Evolutionary conservation across 2,888 invertebrate species (phyloP).

Genomic region (Ectemnius lituratus): DNA sequence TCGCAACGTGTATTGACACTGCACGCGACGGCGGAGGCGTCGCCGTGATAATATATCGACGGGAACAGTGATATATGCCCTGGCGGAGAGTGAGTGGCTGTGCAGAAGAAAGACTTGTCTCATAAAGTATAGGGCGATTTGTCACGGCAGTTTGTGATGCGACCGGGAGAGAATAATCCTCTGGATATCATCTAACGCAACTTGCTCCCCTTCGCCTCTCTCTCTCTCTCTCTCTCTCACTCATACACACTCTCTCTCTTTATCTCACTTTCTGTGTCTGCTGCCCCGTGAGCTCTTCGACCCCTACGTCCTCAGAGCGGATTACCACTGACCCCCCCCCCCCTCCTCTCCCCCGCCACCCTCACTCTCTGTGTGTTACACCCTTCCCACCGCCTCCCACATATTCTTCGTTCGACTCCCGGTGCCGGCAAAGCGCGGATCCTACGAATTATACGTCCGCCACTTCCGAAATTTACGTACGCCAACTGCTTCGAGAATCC

Average conservation of each 20-base stretch:
- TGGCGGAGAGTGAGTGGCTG: slow-evolving; percentile 62
- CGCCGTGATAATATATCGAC: slow-evolving; percentile 70
- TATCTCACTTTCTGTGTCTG: slow-evolving; percentile 3
- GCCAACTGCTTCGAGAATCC: slow-evolving; percentile 2
- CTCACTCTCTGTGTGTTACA: background rate
- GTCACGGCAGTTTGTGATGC: slow-evolving; percentile 75
- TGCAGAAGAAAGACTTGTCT: slow-evolving; percentile 72
- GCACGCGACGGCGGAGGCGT: slow-evolving; percentile 55
- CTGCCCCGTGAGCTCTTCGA: slow-evolving; percentile 43
- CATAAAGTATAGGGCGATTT: slow-evolving; percentile 76
- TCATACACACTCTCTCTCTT: slow-evolving; percentile 11
- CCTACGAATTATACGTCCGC: slow-evolving; percentile 40
- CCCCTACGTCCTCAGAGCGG: slow-evolving; percentile 56
- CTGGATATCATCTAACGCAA: slow-evolving; percentile 69
- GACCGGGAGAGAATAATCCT: slow-evolving; percentile 73
- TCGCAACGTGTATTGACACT: slow-evolving; percentile 64
- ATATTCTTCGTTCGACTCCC: slow-evolving; percentile 59
- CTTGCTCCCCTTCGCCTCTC: slow-evolving; percentile 45
- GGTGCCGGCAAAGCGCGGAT: slow-evolving; percentile 45
- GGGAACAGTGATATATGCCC: slow-evolving; percentile 68
- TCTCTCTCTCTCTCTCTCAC: background rate
- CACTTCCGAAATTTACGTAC: slow-evolving; percentile 25
- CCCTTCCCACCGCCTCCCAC: slow-evolving; percentile 35
- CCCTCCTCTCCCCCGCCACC: slow-evolving; percentile 29
- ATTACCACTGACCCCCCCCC: slow-evolving; percentile 58